Base-by-base conservation (phyloP, 2,888 invertebrate genomes). In the Amphimallon solstitiale region DNA sequence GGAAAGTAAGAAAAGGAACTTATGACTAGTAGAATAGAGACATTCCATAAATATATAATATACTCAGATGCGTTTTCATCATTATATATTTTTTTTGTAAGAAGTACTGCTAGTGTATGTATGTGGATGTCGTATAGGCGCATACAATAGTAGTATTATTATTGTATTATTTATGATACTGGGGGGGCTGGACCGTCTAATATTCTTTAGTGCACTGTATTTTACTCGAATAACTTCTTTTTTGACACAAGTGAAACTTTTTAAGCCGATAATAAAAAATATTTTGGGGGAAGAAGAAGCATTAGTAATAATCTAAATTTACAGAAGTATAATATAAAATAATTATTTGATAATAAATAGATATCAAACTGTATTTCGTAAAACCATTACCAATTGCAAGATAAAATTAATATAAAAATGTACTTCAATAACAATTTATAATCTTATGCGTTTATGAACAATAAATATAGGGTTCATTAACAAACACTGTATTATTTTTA, bases 91-190 rank as follows among this genome's bases (percentile, higher is more conserved):
- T 35, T 61, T 49, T 49, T 12, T 14, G 12, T 6, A 21, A 23
- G 12, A 40, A 54, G 23, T 12, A 38, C 52, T 5, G 14, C 15
- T 14, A 15, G 2, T 43, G 43, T 14, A 52, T 52, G 52, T 37
- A 52, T 52, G 52, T 37, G 21, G 37, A 34, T 52, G 52, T 52
- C 52, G 48, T 45, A 52, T 17, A 19, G 23, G 52, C 40, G 63
- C 63, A 63, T 54, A 63, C 52, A 51, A 63, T 63, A 63, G 63
- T 54, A 54, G 52, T 34, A 63, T 63, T 63, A 62, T 62, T 49
- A 62, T 35, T 62, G 46, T 19, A 62, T 62, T 49, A 63, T 63
- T 63, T 63, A 63, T 52, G 63, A 51, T 54, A 21, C 17, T 14
- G 52, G 43, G 29, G 63, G 52, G 63, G 63, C 35, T 38, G 43